These are phyloP conservation scores for Mythimna ferrago DNA, from an alignment of 2,888 invertebrate genomes.

Conservation along the genomic window DNA sequence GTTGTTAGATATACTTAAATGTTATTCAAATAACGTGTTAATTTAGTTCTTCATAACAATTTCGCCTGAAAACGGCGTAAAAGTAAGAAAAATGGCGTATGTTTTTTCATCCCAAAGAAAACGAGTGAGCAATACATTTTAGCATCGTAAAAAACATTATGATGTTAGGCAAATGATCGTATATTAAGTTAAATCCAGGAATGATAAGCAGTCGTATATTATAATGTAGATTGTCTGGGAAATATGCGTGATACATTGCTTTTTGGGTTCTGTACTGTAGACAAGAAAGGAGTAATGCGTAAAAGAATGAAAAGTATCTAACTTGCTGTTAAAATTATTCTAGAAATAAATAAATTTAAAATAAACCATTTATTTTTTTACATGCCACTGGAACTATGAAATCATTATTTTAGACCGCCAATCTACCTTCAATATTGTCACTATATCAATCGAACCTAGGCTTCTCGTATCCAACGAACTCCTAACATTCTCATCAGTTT, in stretches of 20 bases:
- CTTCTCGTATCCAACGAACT: no score
- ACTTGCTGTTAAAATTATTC: not conserved
- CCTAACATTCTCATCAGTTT: no score
- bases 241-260: conserved; percentile 30
- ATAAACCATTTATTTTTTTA: not conserved
- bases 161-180: conserved; percentile 67
- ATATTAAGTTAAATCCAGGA: conserved; percentile 72
- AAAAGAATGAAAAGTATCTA: not conserved
- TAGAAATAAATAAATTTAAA: no score
- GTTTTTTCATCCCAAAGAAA: conserved; percentile 51
- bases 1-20: not conserved
- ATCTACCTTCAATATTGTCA: not conserved
- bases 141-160: conserved; percentile 62
- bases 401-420: not conserved
- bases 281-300: not conserved
- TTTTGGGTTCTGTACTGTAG: not conserved
- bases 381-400: not conserved
- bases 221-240: conserved; percentile 60
- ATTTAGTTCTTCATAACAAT: conserved; percentile 20
- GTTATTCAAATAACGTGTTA: conserved; percentile 23
- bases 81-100: conserved; percentile 31
- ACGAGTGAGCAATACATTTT: conserved; percentile 50
- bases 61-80: conserved; percentile 6
- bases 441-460: not conserved
- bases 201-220: conserved; percentile 73